These are phyloP conservation scores for Diachrysia chrysitis DNA, from an alignment of 2,888 invertebrate species.

Conservation along the genomic window DNA sequence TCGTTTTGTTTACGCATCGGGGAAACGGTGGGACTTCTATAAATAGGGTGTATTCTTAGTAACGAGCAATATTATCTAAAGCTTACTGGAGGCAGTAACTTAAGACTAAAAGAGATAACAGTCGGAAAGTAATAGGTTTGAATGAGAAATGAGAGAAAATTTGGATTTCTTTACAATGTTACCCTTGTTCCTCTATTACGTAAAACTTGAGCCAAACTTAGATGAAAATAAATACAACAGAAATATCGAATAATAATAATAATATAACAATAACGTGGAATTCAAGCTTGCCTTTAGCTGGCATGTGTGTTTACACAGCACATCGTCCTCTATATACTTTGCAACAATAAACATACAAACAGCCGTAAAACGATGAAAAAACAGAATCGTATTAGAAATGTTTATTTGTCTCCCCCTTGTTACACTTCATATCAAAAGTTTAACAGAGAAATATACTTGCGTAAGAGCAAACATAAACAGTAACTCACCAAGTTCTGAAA, in stretches of 20 bases:
- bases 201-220: not conserved
- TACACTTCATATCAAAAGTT: conserved; percentile 56
- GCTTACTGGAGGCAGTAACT: conserved; percentile 5
- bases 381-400: conserved; percentile 38
- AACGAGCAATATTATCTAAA: not conserved
- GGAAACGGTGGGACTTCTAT: conserved; percentile 14
- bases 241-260: not conserved
- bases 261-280: not conserved
- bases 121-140: conserved; percentile 5
- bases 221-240: not conserved
- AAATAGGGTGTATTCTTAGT: conserved; percentile 23
- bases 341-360: conserved; percentile 14
- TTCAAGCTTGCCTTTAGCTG: not conserved
- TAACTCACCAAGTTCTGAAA: conserved; percentile 56
- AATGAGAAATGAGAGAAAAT: not conserved
- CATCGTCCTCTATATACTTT: not conserved
- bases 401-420: conserved; percentile 49
- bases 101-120: conserved; percentile 4
- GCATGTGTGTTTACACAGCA: not conserved
- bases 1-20: conserved; percentile 49
- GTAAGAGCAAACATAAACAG: conserved; percentile 55
- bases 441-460: conserved; percentile 49
- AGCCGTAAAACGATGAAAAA: conserved; percentile 18
- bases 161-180: not conserved
- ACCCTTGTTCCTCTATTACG: not conserved